Evolutionary conservation across 1,140 invertebrate species (phyloP).

Genomic region (Spodoptera frugiperda): DNA sequence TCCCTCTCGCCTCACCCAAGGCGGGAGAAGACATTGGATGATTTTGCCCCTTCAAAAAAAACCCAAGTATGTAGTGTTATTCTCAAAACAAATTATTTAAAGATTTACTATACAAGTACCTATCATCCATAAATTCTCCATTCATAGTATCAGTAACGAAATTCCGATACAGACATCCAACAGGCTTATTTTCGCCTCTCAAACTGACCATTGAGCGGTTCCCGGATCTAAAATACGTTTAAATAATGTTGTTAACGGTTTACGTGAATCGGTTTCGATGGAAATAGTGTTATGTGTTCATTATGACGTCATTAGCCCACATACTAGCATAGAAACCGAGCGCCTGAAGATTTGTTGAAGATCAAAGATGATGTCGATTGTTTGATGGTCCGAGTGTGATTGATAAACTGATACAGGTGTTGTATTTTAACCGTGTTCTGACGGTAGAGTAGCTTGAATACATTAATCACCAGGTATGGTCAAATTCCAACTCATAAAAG

Average conservation of each 20-base stretch:
- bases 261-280: neutral
- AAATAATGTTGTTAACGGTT: constrained; percentile 25
- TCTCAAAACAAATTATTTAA: neutral
- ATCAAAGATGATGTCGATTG: neutral
- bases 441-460: neutral
- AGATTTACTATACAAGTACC: neutral
- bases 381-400: neutral
- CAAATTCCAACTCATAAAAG: too few species aligned
- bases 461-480: too few species aligned
- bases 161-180: neutral
- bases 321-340: neutral
- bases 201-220: neutral
- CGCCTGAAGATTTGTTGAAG: neutral
- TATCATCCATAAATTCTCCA: neutral
- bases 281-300: neutral
- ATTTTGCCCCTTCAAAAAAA: too few species aligned
- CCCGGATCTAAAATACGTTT: constrained; percentile 24
- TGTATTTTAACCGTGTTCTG: too few species aligned
- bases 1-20: too few species aligned
- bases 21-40: too few species aligned
- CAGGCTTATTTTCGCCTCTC: neutral
- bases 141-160: neutral
- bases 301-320: constrained; percentile 9
- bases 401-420: neutral
- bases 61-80: too few species aligned